phyloP scores from a whole-genome alignment of 2,113 vertebrate genomes.

The Vimba vimba region DNA sequence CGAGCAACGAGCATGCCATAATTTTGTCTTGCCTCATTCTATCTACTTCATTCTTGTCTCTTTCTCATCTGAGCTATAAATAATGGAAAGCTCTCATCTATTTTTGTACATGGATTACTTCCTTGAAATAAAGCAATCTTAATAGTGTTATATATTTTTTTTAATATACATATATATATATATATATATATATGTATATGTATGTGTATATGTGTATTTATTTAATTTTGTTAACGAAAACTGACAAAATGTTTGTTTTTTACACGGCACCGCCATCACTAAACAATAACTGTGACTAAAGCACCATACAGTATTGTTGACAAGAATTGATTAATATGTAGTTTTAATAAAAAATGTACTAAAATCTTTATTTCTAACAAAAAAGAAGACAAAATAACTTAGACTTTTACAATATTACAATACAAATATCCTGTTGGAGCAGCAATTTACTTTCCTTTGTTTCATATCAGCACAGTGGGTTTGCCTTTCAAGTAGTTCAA shows the following conservation, averaged over 20 bases:
- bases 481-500: too few relatives aligned
- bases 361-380: background rate
- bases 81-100: background rate
- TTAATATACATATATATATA: too few relatives aligned
- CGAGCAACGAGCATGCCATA: too few relatives aligned
- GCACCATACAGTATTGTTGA: background rate
- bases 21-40: background rate
- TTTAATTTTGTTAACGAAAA: background rate
- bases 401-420: too few relatives aligned
- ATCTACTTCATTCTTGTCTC: background rate
- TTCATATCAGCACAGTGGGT: too few relatives aligned
- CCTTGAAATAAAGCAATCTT: background rate
- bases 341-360: background rate
- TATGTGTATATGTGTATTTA: too few relatives aligned
- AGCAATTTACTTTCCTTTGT: too few relatives aligned
- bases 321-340: background rate
- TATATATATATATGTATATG: too few relatives aligned
- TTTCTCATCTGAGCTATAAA: background rate
- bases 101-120: background rate
- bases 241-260: background rate
- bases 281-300: background rate
- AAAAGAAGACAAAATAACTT: background rate
- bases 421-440: too few relatives aligned
- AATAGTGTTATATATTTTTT: background rate
- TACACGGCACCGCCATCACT: background rate